phyloP scores from a whole-genome alignment of 1,140 invertebrate species.

The Brachionus angularis region DNA sequence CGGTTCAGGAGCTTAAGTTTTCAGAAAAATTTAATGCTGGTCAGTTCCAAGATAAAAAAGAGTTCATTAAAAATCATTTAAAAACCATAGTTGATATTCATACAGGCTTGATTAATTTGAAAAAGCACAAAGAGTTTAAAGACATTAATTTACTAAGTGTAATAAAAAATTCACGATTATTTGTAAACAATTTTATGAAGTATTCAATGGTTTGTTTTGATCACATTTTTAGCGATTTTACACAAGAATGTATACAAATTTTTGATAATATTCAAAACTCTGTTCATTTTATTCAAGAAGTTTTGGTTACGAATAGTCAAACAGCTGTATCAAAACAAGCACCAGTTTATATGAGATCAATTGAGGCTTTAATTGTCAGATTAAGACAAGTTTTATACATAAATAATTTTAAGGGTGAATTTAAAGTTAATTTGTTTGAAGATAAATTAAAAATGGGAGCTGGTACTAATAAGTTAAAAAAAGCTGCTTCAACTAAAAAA shows the following conservation, averaged over 20 bases:
- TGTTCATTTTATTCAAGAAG: constrained; percentile 43
- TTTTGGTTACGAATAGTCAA: constrained; percentile 19
- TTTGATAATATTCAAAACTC: constrained; percentile 22
- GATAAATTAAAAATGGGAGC: constrained; percentile 17
- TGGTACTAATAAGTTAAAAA: background rate
- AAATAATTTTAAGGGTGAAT: constrained; percentile 17
- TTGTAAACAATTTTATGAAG: constrained; percentile 19
- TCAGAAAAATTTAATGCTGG: background rate
- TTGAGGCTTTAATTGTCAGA: constrained; percentile 11
- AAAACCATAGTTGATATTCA: constrained; percentile 17
- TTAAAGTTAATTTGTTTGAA: constrained; percentile 23
- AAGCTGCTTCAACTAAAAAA: too few relatives aligned
- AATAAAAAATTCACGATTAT: constrained; percentile 28
- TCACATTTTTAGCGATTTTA: constrained; percentile 1
- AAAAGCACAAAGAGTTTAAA: constrained; percentile 14
- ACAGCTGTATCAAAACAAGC: constrained; percentile 38
- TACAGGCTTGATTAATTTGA: background rate
- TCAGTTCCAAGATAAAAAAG: background rate
- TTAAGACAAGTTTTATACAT: constrained; percentile 20
- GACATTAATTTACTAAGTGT: constrained; percentile 30
- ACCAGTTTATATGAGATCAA: constrained; percentile 1
- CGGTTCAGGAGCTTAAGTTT: constrained; percentile 21
- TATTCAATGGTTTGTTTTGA: constrained; percentile 29
- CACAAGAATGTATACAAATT: background rate
- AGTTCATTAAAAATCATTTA: background rate